Evolutionary conservation across 2,888 invertebrate genomes (phyloP), one percentile per base, ranked within the genome.

Genomic region (Drosophila mimetica): DNA sequence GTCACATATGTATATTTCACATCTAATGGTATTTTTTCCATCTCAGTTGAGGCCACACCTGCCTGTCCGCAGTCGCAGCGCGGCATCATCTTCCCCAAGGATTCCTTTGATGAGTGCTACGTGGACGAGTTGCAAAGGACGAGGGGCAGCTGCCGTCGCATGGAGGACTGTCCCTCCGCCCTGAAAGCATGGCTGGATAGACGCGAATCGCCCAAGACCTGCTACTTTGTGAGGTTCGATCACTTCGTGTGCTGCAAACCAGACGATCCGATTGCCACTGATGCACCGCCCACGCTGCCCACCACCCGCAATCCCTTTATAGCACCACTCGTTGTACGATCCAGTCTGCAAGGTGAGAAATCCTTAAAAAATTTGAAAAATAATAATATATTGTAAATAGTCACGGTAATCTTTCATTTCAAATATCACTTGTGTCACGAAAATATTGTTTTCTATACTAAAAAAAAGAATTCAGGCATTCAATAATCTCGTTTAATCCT

Each of bases 211-310:
- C 89, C 90, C 25, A 81, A 89, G 60, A 90, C 89, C 25, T 90
- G 90, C 61, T 90, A 84, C 57, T 90, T 90, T 16, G 76, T 88
- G 5, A 90, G 85, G 44, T 88, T 80, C 30, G 89, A 90, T 60
- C 89, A 89, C 14, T 82, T 77, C 50, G 79, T 90, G 4, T 90
- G 90, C 57, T 90, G 90, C 71, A 52, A 52, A 2, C 41, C 32
- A 14, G 52, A 44, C 7, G 44, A 44, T 13, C 7, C 34, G 16
- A n/a, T 18, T 22, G 32, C 9, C 44, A 48, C 39, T 6, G 28
- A 0, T 13, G 30, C 5, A 8, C 64, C 54, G 7, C 57, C 55
- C 39, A 50, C 66, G 0, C 50, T 57, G 16, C 36, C 60, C 3
- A 18, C 58, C 42, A 42, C 59, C 1, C 41, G n/a, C 0, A 44